Conservation (phyloP, 2,888 invertebrate genomes). For the Amiota minor region DNA sequence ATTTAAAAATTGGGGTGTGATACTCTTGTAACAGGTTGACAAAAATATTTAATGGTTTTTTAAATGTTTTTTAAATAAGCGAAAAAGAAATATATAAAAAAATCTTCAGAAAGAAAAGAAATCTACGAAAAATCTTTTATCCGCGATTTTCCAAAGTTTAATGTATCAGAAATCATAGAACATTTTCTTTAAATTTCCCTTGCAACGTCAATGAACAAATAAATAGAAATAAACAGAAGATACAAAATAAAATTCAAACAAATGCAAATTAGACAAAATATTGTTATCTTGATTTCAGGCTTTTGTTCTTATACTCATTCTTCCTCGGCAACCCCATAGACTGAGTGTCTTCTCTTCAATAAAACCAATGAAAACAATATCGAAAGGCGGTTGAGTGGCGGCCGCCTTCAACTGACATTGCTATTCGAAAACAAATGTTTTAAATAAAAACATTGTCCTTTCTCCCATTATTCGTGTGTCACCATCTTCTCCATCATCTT, state of each 20-base stretch:
- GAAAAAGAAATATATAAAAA: slow-evolving; percentile 40
- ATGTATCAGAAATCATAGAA: slow-evolving; percentile 39
- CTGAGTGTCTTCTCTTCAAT: slow-evolving; percentile 37
- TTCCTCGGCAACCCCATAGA: not conserved
- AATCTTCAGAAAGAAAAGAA: not conserved
- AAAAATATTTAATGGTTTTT: slow-evolving; percentile 68
- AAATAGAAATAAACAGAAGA: too few relatives aligned
- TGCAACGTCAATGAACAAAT: not conserved
- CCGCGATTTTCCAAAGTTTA: slow-evolving; percentile 42
- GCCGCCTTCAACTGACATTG: slow-evolving; percentile 46
- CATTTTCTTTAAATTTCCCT: slow-evolving; percentile 49
- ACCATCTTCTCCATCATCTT: not conserved
- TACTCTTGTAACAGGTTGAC: slow-evolving; percentile 52
- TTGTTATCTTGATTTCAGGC: slow-evolving; percentile 60
- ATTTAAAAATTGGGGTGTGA: slow-evolving; percentile 50
- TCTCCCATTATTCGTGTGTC: slow-evolving; percentile 26
- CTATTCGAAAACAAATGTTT: slow-evolving; percentile 45
- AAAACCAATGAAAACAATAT: slow-evolving; percentile 44
- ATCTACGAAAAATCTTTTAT: slow-evolving; percentile 34
- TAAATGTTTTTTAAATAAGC: slow-evolving; percentile 70
- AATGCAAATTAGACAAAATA: slow-evolving; percentile 67
- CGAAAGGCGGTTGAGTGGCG: slow-evolving; percentile 37
- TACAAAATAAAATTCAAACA: slow-evolving; percentile 45
- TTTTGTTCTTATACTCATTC: slow-evolving; percentile 34
- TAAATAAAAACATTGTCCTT: slow-evolving; percentile 49